Base-by-base conservation (phyloP, 92 coral and sea anemone species). In the Porites evermanni region DNA sequence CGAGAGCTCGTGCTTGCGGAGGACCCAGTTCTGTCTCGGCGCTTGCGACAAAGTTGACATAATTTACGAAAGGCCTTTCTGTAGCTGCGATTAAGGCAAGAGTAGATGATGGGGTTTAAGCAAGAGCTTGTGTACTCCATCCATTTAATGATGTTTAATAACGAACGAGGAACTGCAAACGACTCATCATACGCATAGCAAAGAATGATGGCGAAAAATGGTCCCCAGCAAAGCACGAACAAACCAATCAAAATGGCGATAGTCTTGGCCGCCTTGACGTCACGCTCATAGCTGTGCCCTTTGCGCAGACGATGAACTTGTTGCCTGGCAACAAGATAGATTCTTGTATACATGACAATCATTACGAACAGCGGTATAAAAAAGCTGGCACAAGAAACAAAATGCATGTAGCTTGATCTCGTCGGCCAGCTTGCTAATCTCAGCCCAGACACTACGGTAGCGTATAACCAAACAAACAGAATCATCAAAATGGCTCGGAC, bases 211-310 rank as follows among this genome's bases (percentile, higher is more conserved):
- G 91, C 88, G 67, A 94, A 94, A 65, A 94, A 94, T 18, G 98
- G 98, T 8, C 92, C 72, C 98, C 98, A 92, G 50, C 98, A 94
- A 38, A 88, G 19, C 21, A 94, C 92, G 60, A 94, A 94, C 23
- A 89, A 90, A 38, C 98, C 94, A 68, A 94, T 94, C 71, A 94
- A 94, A 10, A 90, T 93, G 14, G 98, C 98, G 29, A 94, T 94
- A 12, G 95, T 94, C 90, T 92, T 92, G 66, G 98, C 98, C 3
- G 95, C 98, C 82, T 94, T 94, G 72, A 94, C 92, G 75, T 94
- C 98, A 8, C 88, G 88, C 76, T 90, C 92, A 56, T 72, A 87
- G 86, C 70, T 89, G 21, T 87, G 88, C 2, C 87, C 93, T 44
- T 84, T 86, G 6, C 93, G 90, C 83, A 91, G 71, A 58, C 83